phyloP scores from a whole-genome alignment of 2,888 invertebrate species.

The Rhagium mordax region DNA sequence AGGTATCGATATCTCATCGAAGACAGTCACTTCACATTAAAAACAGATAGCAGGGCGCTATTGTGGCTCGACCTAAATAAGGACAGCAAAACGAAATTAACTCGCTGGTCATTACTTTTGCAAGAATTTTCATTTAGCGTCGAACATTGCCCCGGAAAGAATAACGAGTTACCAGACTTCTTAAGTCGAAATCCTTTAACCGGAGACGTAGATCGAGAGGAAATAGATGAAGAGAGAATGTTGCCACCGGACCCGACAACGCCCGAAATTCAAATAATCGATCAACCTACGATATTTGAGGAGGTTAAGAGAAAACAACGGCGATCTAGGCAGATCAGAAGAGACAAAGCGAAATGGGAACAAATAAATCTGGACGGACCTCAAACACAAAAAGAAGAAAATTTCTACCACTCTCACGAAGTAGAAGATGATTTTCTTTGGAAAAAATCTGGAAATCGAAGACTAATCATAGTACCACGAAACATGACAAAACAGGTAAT shows the following conservation, averaged over 20 bases:
- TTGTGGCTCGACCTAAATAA: neutral
- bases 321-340: neutral
- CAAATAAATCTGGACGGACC: no score
- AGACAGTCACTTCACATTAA: neutral
- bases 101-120: neutral
- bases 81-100: neutral
- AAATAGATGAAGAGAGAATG: neutral
- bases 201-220: neutral
- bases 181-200: neutral
- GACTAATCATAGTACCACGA: neutral
- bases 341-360: neutral
- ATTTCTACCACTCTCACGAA: neutral
- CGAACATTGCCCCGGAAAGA: neutral
- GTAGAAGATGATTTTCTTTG: no score
- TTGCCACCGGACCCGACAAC: neutral
- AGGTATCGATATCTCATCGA: neutral
- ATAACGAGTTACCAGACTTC: neutral
- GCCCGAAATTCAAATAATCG: neutral
- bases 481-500: neutral
- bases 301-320: neutral
- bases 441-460: neutral
- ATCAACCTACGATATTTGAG: neutral
- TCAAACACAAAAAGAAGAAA: neutral
- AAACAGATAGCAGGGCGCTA: neutral
- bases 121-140: neutral